Evolutionary conservation across 2,113 vertebrate genomes (phyloP), one percentile per base, ranked within the genome.

Genomic region (Jaculus jaculus): DNA sequence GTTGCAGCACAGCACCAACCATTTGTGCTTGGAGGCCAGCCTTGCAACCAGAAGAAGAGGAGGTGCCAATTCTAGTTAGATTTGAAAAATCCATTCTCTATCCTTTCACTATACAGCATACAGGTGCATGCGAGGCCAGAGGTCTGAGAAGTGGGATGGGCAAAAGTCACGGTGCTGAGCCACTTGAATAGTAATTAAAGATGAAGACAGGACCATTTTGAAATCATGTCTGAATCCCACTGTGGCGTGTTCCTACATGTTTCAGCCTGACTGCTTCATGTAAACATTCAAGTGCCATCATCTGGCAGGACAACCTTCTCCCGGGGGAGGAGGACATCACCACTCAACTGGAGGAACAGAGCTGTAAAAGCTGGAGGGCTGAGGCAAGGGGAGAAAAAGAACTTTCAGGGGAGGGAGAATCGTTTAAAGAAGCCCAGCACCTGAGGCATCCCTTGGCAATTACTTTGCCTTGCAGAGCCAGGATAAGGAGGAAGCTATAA

Each of bases 151-250:
- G 37, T 15, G 15, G 39, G 32, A 4, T 6, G 77, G 51, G 5
- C 4, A 30, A 75, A 72, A 93, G 58, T 6, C 66, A 21, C 5
- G 8, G 63, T 63, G 30, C 71, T 80, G 32, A 68, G 75, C 37
- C 51, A 77, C 2, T 42, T 39, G 20, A 1, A 11, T 28, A 21
- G 30, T 84, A 75, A 95, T 1, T 37, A 82, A 71, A 85, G 39
- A 87, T 5, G 15, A 47, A 28, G 68, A 77, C 1, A 47, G 73
- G 32, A 26, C 32, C 60, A 63, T 32, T 93, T 94, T 6, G 28
- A 81, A 91, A 84, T 71, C 68, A 73, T 91, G 89, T 92, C 86
- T 32, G 63, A 94, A 87, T 94, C 72, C 84, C 73, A 79, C 71
- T 1, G 78, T 80, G 51, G 30, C 5, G 0, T 84, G 87, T 89